A percentile compares a stretch with the other conserved stretches of the same genome.
These are phyloP conservation scores for Tinamus guttatus DNA, from an alignment of 2,113 vertebrate species.

Conservation along the genomic window DNA sequence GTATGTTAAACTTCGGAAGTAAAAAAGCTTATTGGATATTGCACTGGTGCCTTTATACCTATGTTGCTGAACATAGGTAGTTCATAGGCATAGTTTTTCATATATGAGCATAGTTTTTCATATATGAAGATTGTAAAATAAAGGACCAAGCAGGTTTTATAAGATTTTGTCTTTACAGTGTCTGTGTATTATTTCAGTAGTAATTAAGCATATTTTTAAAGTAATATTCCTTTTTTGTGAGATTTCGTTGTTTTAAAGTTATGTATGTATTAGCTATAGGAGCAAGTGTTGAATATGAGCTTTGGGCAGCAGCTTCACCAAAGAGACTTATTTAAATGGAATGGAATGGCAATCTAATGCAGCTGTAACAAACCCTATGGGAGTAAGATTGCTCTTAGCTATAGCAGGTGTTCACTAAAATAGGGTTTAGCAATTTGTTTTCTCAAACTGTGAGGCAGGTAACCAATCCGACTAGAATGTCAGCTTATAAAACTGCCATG, in stretches of 20 bases:
- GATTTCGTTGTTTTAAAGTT: not conserved
- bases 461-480: not conserved
- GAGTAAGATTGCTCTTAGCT: fast-evolving
- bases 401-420: not conserved
- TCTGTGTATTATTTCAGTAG: not conserved
- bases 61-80: not conserved
- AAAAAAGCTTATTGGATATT: not conserved
- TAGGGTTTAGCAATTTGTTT: not conserved
- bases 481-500: not conserved
- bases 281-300: not conserved
- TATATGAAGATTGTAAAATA: not conserved
- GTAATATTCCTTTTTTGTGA: not conserved
- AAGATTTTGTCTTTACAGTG: not conserved
- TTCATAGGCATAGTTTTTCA: conserved; percentile 5
- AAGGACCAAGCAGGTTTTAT: conserved; percentile 12
- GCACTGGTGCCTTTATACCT: not conserved
- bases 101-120: not conserved
- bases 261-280: not conserved
- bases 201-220: not conserved
- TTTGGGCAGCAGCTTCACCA: not conserved
- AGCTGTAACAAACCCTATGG: not conserved
- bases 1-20: not conserved
- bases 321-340: not conserved
- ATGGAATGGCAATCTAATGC: not conserved
- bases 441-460: not conserved